phyloP scores from a whole-genome alignment of 2,888 invertebrate genomes.

The Phytoseiulus persimilis region DNA sequence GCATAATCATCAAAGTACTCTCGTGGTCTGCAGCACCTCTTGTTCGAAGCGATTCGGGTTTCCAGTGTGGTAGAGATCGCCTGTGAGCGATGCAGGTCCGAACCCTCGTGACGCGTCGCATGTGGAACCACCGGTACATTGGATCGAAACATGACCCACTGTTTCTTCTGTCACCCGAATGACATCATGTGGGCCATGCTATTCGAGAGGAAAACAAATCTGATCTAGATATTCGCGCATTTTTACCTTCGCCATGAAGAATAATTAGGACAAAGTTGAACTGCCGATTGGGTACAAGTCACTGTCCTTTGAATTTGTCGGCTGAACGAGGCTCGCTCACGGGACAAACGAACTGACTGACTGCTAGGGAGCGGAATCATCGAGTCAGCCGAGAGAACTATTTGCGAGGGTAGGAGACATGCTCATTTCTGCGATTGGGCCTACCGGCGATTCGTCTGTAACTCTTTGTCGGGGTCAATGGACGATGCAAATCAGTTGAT shows the following conservation, averaged over 20 bases:
- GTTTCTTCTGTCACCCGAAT: background rate
- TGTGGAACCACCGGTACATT: background rate
- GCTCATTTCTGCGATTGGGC: background rate
- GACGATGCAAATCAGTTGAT: conserved; percentile 5
- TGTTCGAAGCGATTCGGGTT: too few species aligned
- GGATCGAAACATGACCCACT: background rate
- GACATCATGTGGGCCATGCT: background rate
- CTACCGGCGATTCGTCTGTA: background rate
- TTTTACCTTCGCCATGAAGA: background rate
- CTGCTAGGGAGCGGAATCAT: background rate
- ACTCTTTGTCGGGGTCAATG: background rate
- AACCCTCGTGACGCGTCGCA: too few species aligned
- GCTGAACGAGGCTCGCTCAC: background rate
- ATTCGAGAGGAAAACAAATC: background rate
- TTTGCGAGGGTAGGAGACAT: background rate
- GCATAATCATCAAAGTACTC: too few species aligned
- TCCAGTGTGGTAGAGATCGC: too few species aligned
- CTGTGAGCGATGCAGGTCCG: too few species aligned
- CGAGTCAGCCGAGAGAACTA: background rate
- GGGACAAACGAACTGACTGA: background rate
- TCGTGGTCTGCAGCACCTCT: too few species aligned
- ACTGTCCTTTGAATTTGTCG: background rate
- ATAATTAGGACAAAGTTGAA: background rate
- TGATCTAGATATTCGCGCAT: background rate
- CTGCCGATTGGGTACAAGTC: background rate